These are phyloP conservation scores for Yponomeuta plumbellus DNA, from an alignment of 2,888 invertebrate species.

Conservation along the genomic window DNA sequence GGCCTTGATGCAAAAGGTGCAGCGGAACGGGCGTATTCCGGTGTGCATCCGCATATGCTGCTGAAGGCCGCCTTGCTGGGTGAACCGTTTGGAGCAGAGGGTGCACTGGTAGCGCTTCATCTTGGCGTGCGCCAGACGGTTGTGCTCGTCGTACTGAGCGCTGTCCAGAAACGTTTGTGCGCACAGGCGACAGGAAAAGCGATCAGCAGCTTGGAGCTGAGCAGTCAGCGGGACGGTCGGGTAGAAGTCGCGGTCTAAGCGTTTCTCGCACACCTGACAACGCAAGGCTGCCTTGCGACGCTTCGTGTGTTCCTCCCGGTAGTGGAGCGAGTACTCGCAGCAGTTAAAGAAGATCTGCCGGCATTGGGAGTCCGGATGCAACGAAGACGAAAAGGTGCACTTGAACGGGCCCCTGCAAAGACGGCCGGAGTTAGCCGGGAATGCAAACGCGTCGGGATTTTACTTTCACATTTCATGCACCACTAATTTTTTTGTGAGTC, in stretches of 20 bases:
- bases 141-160: conserved; percentile 55
- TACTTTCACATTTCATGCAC: no score
- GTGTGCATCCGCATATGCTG: conserved; percentile 71
- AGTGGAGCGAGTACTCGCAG: conserved; percentile 67
- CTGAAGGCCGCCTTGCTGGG: conserved; percentile 65
- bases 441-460: no score
- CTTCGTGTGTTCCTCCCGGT: conserved; percentile 67
- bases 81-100: conserved; percentile 62
- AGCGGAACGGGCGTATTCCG: conserved; percentile 60
- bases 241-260: conserved; percentile 49
- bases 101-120: conserved; percentile 62
- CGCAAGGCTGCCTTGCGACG: conserved; percentile 62
- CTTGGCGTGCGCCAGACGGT: conserved; percentile 55
- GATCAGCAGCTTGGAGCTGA: conserved; percentile 32
- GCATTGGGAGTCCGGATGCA: conserved; percentile 57
- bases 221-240: conserved; percentile 27
- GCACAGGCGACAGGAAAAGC: conserved; percentile 50
- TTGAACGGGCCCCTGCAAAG: conserved; percentile 61
- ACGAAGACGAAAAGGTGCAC: conserved; percentile 55
- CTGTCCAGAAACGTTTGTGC: conserved; percentile 50
- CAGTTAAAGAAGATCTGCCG: conserved; percentile 66
- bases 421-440: background rate
- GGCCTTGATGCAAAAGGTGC: conserved; percentile 61
- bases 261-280: conserved; percentile 69
- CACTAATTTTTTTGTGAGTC: no score